Percentiles rank a stretch among this genome's conserved stretches.
Evolutionary conservation across 2,797 vertebrate genomes (phyloP).

Genomic region (Hylomyscus alleni): DNA sequence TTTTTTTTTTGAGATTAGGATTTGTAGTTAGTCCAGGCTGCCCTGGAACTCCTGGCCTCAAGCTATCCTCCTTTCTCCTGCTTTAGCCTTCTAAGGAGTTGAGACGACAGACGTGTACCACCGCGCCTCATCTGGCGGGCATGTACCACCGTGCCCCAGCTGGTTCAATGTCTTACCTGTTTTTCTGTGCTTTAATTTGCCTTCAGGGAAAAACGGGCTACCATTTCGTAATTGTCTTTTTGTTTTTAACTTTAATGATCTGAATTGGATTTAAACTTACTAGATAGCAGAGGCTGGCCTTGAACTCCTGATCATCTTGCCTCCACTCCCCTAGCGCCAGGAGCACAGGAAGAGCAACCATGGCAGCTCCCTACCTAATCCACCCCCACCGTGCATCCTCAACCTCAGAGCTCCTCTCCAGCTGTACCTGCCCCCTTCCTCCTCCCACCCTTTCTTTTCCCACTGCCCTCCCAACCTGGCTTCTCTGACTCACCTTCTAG

Average conservation of each 20-base stretch:
- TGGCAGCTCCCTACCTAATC: neutral
- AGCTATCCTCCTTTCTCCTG: too few species aligned
- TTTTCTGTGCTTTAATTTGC: neutral
- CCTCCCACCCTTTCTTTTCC: neutral
- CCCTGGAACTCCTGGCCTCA: neutral
- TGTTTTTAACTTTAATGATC: neutral
- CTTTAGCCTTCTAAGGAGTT: neutral
- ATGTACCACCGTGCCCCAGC: neutral
- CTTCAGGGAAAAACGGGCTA: neutral
- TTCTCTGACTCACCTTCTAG: neutral
- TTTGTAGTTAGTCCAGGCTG: neutral
- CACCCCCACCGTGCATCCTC: too few species aligned
- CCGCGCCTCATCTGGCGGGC: neutral
- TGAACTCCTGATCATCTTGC: neutral
- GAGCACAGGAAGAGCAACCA: neutral
- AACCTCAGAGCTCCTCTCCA: neutral
- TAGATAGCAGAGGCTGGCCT: neutral
- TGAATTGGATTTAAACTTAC: neutral
- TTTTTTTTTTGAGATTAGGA: neutral
- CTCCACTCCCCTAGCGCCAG: neutral
- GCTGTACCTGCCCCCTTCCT: neutral
- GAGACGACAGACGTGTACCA: neutral
- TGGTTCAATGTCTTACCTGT: neutral
- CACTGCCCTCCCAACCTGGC: neutral
- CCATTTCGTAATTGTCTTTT: neutral